A percentile compares a stretch with the other conserved stretches of the same genome.
Evolutionary conservation across 1,140 invertebrate genomes (phyloP).

Genomic region (Drosophila tropicalis): DNA sequence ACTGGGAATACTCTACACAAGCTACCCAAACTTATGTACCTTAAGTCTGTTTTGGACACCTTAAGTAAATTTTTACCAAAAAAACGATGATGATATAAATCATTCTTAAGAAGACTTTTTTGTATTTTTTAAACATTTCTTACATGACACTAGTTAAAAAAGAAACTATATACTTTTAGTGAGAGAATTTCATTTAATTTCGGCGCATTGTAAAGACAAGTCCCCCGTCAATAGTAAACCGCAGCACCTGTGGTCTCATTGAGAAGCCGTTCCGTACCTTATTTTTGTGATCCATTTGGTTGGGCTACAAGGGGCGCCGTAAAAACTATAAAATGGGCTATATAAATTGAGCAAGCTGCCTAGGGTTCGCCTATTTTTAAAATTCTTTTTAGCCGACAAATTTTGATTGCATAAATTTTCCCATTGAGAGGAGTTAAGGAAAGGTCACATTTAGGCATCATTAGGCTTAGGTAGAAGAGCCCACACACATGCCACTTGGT

Average conservation of each 20-base stretch:
- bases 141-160: neutral
- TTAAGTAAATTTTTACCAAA: too few relatives aligned
- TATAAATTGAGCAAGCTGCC: slow-evolving; percentile 14
- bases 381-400: slow-evolving; percentile 6
- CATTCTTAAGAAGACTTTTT: too few relatives aligned
- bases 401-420: slow-evolving; percentile 64
- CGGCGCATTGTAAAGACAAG: neutral
- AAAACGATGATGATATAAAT: too few relatives aligned
- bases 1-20: neutral
- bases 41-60: too few relatives aligned
- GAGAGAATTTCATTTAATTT: slow-evolving; percentile 13
- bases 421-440: slow-evolving; percentile 50
- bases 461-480: slow-evolving; percentile 48
- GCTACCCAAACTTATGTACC: too few relatives aligned
- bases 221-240: neutral
- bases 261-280: slow-evolving; percentile 6
- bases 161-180: neutral
- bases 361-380: slow-evolving; percentile 38
- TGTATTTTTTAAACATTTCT: too few relatives aligned
- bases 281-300: slow-evolving; percentile 4
- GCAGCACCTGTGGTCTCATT: slow-evolving; percentile 50
- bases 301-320: slow-evolving; percentile 49
- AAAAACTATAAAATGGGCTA: slow-evolving; percentile 49
- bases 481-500: slow-evolving; percentile 38
- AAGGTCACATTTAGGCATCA: slow-evolving; percentile 69